Evolutionary conservation across 2,888 invertebrate genomes (phyloP), one percentile per base, ranked within the genome.

Genomic region (Lasioglossum marginatum): DNA sequence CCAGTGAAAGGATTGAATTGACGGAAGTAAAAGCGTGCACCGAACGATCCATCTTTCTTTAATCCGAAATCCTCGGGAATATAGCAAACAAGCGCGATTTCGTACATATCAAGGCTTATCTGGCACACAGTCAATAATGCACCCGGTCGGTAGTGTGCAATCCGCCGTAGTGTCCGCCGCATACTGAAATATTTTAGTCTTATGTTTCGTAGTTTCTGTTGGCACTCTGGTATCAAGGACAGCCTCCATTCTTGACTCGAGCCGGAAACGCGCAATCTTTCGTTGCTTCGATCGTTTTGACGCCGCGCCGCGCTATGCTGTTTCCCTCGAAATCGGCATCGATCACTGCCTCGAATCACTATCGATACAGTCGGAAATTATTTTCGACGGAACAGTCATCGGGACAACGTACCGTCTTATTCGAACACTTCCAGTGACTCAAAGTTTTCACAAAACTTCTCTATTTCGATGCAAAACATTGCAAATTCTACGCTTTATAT

Each of bases 81-180:
- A 80, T 71, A 83, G 77, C 82, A 70, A 60, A 79, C 82, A 23
- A 68, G 6, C 60, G 73, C 48, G 77, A 76, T 73, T 85, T 84
- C 52, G 48, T 70, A 73, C 45, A 31, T 71, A 43, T 71, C 80
- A 57, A 68, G 40, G 48, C 78, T 37, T 19, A 27, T 66, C 83
- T 90, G 90, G 90, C 90, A 87, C 45, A 40, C 86, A 60, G 88
- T 90, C 90, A 90, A 90, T 89, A 87, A 87, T 89, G 79, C 84
- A 68, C 34, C 81, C 60, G 52, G 43, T n/a, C 45, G 34, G 72
- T 72, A 77, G 70, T 77, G 80, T 71, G 16, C 72, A 66, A 82
- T 81, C 52, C 72, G 68, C 31, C 31, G 31, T 31, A 31, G 31
- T 82, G 71, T 31, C 70, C 60, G 57, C 68, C 74, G 87, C 88